Percentiles rank a stretch among this genome's conserved stretches.
Evolutionary conservation across 2,113 vertebrate species (phyloP).

Genomic region (Oreochromis aureus): DNA sequence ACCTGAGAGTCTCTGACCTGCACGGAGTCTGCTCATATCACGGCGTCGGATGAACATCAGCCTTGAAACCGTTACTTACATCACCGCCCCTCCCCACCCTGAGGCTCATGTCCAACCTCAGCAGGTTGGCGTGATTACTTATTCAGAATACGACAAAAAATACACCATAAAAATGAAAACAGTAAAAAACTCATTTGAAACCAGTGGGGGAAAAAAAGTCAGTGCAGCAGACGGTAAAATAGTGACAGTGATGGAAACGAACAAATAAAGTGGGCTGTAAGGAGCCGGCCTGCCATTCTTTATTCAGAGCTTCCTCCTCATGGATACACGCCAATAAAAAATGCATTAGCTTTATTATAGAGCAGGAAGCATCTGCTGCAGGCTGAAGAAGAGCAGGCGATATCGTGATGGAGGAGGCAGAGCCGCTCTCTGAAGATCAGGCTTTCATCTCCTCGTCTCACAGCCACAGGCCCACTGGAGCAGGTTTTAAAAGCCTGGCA

Average conservation of each 20-base stretch:
- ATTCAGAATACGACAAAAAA: background rate
- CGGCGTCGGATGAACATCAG: background rate
- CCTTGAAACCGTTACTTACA: background rate
- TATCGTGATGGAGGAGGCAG: background rate
- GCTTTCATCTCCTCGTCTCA: background rate
- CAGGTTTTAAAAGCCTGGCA: background rate
- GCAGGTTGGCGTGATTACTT: background rate
- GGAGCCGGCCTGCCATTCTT: background rate
- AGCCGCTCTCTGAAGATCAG: background rate
- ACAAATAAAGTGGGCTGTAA: background rate
- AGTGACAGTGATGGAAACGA: background rate
- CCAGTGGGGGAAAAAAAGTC: background rate
- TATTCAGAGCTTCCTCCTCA: background rate
- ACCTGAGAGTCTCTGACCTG: background rate
- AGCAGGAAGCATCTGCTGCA: background rate
- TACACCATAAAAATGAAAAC: rapidly evolving
- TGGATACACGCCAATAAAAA: rapidly evolving
- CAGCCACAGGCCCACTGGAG: rapidly evolving
- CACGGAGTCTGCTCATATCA: background rate
- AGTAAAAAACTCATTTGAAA: rapidly evolving
- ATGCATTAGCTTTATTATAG: background rate
- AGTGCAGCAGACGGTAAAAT: background rate
- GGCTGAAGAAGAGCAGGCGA: background rate
- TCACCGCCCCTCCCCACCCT: background rate
- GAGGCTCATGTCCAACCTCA: background rate